These are phyloP conservation scores for Apamea anceps DNA, from an alignment of 2,888 invertebrate species.

Conservation along the genomic window DNA sequence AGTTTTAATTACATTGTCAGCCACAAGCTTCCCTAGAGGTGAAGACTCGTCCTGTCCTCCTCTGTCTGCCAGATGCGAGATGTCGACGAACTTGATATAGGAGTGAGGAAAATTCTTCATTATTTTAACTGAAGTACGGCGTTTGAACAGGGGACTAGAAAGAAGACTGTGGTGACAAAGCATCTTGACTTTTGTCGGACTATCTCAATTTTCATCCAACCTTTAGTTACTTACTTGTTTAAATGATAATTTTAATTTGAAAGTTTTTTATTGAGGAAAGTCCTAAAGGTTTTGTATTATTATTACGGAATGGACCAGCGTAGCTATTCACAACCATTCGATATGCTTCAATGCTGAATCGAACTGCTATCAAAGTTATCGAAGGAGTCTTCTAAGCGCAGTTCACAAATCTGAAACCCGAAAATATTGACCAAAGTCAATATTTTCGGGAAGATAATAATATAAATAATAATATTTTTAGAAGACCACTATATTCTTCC, in stretches of 20 bases:
- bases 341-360: no score
- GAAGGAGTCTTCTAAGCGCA: no score
- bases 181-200: not conserved
- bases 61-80: slow-evolving; percentile 35
- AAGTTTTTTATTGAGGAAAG: not conserved
- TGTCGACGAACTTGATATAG: slow-evolving; percentile 37
- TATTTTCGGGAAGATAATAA: no score
- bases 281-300: not conserved
- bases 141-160: not conserved
- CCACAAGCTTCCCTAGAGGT: slow-evolving; percentile 29
- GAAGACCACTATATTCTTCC: not conserved
- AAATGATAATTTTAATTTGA: not conserved
- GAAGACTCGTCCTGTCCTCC: slow-evolving; percentile 22
- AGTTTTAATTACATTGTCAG: slow-evolving; percentile 49
- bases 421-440: no score
- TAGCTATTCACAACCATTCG: no score
- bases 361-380: no score
- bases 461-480: no score
- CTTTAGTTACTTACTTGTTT: not conserved
- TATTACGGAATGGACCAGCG: not conserved
- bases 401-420: no score
- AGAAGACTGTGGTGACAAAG: slow-evolving; percentile 3
- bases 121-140: slow-evolving; percentile 36
- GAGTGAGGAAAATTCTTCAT: slow-evolving; percentile 34
- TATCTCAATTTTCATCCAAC: not conserved